Base-by-base conservation (phyloP, 2,888 invertebrate species). In the Shargacucullia verbasci region DNA sequence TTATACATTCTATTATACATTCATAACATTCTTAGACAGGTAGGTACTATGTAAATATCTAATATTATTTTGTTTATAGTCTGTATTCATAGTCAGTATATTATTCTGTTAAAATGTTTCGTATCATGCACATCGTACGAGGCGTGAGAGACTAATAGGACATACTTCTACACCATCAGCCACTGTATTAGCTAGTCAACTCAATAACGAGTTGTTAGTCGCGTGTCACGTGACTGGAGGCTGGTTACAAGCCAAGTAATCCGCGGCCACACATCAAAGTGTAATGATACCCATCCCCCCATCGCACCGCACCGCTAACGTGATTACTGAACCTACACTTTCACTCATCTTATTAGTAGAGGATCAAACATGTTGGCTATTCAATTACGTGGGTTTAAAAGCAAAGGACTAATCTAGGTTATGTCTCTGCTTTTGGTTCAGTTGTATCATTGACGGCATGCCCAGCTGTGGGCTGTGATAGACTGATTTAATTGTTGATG, bases 341-440 rank as follows among this genome's bases (percentile, higher is more conserved):
- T 35, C 44, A 29, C 45, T 40, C 37, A 54, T 63, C 56, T 56
- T 56, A 68, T 76, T 76, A 73, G 34, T 47, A 13, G 8, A 12
- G 67, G 73, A 68, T 73, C 64, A 73, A 59, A 76, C 53, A 54
- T 41, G 31, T 29, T n/a, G 20, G 37, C 45, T 41, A 67, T 59
- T 27, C 15, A 38, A 48, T 67, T 59, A 66, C 47, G 29, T 14
- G 15, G 29, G 43, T 52, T 70, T 70, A 47, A 67, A 67, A 66
- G 66, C 40, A 11, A 11, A 33, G 29, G 6, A 48, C 44, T 66
- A 70, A 45, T 59, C n/a, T n/a, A n/a, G n/a, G 38, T 34, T 37
- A 29, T 29, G 33, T 33, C 14, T 20, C 20, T 56, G n/a, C 44
- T 47, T 45, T 27, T 40, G 44, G n/a, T n/a, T 6, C 11, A 15